Evolutionary conservation across 2,888 invertebrate species (phyloP), one percentile per base, ranked within the genome.

Genomic region (Leptinotarsa peninsularis): DNA sequence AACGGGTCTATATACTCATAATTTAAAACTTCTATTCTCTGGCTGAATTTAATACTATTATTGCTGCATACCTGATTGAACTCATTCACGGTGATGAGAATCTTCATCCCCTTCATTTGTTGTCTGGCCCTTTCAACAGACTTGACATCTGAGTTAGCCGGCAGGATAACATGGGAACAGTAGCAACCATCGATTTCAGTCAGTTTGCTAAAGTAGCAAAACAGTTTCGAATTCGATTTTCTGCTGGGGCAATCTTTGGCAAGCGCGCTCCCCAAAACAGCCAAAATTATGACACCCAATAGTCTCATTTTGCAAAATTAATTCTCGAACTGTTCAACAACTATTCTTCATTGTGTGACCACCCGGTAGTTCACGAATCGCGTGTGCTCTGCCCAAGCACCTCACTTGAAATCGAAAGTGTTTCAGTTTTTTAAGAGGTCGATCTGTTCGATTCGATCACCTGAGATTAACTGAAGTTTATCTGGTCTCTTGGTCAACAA

Each of bases 51-150:
- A 43, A 17, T 17, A 52, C 5, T 17, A 52, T n/a, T n/a, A 17
- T 52, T 15, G 52, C 10, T 43, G 14, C 70, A 43, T 87, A 92
- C 92, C 91, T 92, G 90, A 84, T 92, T 91, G 77, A 88, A 89
- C 78, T 91, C 91, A 79, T 88, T 87, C 71, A 91, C 90, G 75
- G 90, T 90, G 78, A 92, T 84, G 78, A 92, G 86, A 79, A 92
- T 88, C 87, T 92, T 92, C 81, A 90, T 86, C 74, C 89, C 88
- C 43, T 90, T 90, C 78, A 89, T 89, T 76, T 86, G 87, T 79
- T 89, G 89, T 83, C 89, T 89, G 81, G 90, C 89, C 78, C 89
- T 89, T 84, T 91, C 91, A 81, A 88, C 83, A 17, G 82, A 71
- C 77, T 86, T 84, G 43, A 83, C 80, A 63, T 86, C 85, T 4